Conservation (phyloP, 2,797 vertebrate species). For the Darevskia nairensis region DNA sequence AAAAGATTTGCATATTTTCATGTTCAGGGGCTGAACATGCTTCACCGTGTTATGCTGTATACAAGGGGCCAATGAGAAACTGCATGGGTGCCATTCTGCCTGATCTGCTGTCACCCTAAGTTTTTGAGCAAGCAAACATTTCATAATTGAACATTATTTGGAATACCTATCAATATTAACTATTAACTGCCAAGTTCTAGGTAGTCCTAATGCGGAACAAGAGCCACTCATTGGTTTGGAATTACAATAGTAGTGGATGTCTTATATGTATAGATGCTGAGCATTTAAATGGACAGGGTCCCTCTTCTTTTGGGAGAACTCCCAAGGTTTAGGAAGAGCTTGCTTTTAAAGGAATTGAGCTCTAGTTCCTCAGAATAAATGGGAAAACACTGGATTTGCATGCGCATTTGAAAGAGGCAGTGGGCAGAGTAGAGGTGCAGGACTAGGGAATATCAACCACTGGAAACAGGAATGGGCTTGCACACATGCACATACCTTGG, state of each 20-base stretch:
- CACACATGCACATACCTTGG: background rate
- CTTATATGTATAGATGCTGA: too few relatives aligned
- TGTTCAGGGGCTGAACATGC: background rate
- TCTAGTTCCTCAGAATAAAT: background rate
- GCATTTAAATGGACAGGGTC: background rate
- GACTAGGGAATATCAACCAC: background rate
- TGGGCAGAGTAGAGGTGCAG: background rate
- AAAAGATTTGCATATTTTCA: background rate
- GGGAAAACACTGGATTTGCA: too few relatives aligned
- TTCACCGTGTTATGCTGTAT: background rate
- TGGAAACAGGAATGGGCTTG: background rate
- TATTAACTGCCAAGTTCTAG: background rate
- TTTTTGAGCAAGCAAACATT: background rate
- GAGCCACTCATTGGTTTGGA: background rate
- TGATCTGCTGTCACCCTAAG: background rate
- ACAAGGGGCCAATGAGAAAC: background rate
- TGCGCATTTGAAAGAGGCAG: background rate
- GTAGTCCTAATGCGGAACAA: background rate
- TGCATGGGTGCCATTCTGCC: background rate
- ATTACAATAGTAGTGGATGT: background rate
- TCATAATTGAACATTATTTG: background rate
- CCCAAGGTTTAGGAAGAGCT: background rate
- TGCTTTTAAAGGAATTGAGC: background rate
- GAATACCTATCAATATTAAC: too few relatives aligned
- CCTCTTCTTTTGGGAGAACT: background rate